Conservation (phyloP, 2,113 vertebrate species). For the Sinosuthora webbiana region DNA sequence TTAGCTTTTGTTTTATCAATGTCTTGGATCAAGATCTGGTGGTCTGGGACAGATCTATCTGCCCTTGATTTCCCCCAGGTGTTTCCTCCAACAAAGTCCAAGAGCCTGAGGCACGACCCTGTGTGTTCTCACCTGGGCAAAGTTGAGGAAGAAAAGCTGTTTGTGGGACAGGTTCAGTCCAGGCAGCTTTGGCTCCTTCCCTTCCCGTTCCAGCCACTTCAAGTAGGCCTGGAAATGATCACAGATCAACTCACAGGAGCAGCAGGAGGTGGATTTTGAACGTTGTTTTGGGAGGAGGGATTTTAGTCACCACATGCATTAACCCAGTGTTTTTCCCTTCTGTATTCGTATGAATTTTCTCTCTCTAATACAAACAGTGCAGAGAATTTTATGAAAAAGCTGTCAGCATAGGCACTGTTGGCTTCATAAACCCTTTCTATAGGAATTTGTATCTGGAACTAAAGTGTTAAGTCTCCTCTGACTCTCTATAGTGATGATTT, state of each 20-base stretch:
- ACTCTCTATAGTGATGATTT: not conserved
- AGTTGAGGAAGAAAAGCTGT: slow-evolving; percentile 97
- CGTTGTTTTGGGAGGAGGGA: not conserved
- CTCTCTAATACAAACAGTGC: not conserved
- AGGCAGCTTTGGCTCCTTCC: slow-evolving; percentile 84
- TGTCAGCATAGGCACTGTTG: not conserved
- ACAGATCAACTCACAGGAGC: not conserved
- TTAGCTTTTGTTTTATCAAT: not conserved
- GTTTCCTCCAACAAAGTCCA: not conserved
- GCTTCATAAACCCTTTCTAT: not conserved
- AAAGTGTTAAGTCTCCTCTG: not conserved
- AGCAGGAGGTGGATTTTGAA: not conserved
- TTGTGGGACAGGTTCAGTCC: slow-evolving; percentile 88
- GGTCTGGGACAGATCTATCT: not conserved
- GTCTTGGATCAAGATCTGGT: not conserved
- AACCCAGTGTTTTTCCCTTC: not conserved
- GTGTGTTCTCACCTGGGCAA: slow-evolving; percentile 85
- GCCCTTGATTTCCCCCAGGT: not conserved
- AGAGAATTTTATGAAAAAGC: not conserved
- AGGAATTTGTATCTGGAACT: not conserved
- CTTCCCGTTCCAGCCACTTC: slow-evolving; percentile 86
- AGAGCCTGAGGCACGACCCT: not conserved
- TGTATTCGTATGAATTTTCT: not conserved
- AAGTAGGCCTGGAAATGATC: slow-evolving; percentile 83
- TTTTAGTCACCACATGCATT: not conserved